Conservation (phyloP, 2,797 vertebrate genomes). For the Xiphorhynchus erythropygius region DNA sequence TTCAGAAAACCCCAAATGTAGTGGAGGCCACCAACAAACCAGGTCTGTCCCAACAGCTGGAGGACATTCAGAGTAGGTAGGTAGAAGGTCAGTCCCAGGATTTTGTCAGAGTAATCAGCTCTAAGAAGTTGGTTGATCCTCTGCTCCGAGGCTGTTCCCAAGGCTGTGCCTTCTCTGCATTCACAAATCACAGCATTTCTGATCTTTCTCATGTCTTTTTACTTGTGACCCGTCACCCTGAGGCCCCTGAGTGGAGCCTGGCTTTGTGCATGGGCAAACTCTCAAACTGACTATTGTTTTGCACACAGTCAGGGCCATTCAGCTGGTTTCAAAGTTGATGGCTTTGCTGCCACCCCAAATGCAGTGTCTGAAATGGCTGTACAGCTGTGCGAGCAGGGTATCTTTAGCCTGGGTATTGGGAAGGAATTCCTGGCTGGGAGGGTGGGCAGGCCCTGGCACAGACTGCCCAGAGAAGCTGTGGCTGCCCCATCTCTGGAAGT, state of each 20-base stretch:
- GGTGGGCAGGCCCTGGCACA: not conserved
- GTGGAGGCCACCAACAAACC: constrained; percentile 89
- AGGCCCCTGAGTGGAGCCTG: not conserved
- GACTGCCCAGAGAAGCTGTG: not conserved
- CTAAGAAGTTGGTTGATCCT: not conserved
- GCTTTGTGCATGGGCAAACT: not conserved
- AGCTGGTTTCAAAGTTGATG: not conserved
- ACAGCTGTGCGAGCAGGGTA: not conserved
- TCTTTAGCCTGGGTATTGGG: not conserved
- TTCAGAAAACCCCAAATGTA: constrained; percentile 88
- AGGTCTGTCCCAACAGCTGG: constrained; percentile 86
- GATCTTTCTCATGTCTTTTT: not conserved
- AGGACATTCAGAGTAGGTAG: constrained; percentile 89
- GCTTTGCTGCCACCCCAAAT: not conserved
- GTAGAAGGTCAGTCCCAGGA: not conserved
- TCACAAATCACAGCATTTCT: not conserved
- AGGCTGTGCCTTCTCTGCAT: not conserved
- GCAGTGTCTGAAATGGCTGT: not conserved
- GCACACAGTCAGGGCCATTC: not conserved
- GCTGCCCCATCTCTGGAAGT: not conserved
- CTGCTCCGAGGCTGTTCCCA: not conserved
- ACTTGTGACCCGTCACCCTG: not conserved
- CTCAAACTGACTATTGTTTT: not conserved
- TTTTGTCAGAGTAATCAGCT: not conserved
- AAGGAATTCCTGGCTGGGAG: rapidly evolving